A percentile compares a stretch with the other conserved stretches of the same genome.
These are phyloP conservation scores for Macrochelys suwanniensis DNA, from an alignment of 2,797 vertebrate genomes.

Conservation along the genomic window DNA sequence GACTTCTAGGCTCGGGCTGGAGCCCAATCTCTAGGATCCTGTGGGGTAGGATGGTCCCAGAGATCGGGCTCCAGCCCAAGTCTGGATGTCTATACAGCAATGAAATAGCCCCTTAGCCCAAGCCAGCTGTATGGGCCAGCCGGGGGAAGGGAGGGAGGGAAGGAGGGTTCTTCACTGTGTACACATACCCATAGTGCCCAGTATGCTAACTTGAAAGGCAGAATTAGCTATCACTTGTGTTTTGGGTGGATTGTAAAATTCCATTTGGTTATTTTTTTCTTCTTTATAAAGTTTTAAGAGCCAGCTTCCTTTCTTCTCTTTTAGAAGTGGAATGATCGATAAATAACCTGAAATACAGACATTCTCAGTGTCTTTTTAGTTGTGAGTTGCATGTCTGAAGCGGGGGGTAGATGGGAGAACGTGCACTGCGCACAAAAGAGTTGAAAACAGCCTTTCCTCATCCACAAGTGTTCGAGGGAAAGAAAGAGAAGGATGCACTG, in stretches of 20 bases:
- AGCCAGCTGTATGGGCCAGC: not conserved
- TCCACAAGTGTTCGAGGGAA: not conserved
- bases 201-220: not conserved
- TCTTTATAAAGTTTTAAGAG: slow-evolving; percentile 10
- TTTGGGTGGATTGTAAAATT: not conserved
- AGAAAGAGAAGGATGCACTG: not conserved
- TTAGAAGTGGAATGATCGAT: slow-evolving; percentile 7
- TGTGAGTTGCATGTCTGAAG: not conserved
- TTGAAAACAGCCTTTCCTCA: not conserved
- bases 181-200: not conserved
- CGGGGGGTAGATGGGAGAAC: not conserved
- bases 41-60: not conserved
- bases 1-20: no score
- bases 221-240: not conserved
- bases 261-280: not conserved
- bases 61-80: not conserved
- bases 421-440: not conserved
- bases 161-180: not conserved
- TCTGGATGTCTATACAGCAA: not conserved
- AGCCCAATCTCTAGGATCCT: not conserved
- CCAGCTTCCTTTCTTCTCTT: slow-evolving; percentile 4
- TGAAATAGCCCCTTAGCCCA: not conserved
- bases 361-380: slow-evolving; percentile 19
- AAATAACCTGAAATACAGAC: slow-evolving; percentile 24
- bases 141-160: no score